These are phyloP conservation scores for Phorcus lineatus DNA, from an alignment of 2,888 invertebrate species.

Conservation along the genomic window DNA sequence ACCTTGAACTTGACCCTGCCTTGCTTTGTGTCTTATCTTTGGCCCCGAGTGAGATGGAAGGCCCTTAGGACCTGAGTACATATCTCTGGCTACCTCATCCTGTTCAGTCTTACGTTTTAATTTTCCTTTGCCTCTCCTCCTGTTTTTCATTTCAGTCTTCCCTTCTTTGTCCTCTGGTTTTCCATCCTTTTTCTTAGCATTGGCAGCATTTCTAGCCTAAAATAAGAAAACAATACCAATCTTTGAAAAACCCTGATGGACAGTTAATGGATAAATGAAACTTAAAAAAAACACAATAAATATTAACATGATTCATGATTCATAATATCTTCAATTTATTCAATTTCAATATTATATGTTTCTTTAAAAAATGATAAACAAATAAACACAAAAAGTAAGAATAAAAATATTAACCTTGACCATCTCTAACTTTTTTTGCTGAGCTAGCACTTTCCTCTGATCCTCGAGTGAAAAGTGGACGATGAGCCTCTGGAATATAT, in stretches of 20 bases:
- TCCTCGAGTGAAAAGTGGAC: constrained; percentile 75
- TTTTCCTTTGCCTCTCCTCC: constrained; percentile 5
- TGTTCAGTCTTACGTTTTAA: constrained; percentile 36
- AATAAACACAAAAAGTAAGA: neutral
- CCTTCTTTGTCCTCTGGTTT: constrained; percentile 27
- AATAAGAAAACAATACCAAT: neutral
- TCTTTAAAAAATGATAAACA: too few species aligned
- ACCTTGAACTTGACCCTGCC: constrained; percentile 31
- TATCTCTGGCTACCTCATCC: constrained; percentile 34
- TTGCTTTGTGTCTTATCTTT: constrained; percentile 67
- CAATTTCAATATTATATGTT: too few species aligned
- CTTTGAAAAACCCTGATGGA: too few species aligned
- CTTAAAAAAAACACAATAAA: too few species aligned
- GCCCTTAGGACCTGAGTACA: constrained; percentile 48
- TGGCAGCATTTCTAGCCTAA: neutral
- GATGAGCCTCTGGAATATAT: constrained; percentile 66
- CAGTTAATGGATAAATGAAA: too few species aligned
- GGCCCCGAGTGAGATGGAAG: constrained; percentile 71
- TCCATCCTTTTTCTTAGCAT: neutral
- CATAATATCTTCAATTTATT: too few species aligned
- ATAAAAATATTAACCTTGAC: constrained; percentile 47
- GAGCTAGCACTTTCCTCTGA: constrained; percentile 64
- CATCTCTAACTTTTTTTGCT: constrained; percentile 65
- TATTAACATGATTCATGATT: too few species aligned
- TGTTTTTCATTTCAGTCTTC: constrained; percentile 36